These are phyloP conservation scores for Muntiacus reevesi DNA, from an alignment of 2,113 vertebrate genomes.

Conservation along the genomic window DNA sequence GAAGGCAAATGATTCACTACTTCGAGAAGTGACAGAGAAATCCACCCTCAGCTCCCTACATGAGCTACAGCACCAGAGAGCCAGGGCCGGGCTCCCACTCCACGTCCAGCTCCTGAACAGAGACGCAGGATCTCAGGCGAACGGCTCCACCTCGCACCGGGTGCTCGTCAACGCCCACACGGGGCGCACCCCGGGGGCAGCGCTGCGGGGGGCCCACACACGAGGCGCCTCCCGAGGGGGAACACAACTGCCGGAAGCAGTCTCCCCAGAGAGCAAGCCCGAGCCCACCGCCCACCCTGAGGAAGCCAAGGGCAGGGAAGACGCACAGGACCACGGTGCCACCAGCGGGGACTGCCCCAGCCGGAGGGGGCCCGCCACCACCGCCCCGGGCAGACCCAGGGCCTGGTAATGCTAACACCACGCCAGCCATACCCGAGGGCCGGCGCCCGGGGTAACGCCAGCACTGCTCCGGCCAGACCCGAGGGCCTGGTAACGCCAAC, in stretches of 20 bases:
- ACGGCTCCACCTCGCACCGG: accelerated
- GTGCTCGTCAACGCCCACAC: accelerated
- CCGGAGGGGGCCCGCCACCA: too few species aligned
- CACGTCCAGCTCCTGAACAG: accelerated
- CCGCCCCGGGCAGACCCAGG: too few species aligned
- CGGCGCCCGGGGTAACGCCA: too few species aligned
- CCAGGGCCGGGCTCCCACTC: too few species aligned
- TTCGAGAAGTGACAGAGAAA: neutral
- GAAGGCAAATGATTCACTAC: neutral
- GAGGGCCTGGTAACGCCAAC: too few species aligned
- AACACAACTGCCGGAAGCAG: accelerated
- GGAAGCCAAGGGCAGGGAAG: neutral
- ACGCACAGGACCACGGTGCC: neutral
- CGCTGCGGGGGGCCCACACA: accelerated
- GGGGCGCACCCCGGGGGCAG: neutral
- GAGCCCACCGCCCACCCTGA: neutral
- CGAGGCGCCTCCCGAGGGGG: accelerated
- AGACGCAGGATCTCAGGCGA: neutral
- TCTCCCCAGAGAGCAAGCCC: neutral
- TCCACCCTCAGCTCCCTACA: neutral
- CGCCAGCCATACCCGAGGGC: too few species aligned
- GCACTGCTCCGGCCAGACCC: too few species aligned
- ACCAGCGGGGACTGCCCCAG: neutral
- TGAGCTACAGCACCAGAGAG: accelerated
- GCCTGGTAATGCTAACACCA: too few species aligned